Percentiles rank a stretch among this genome's conserved stretches.
phyloP scores from a whole-genome alignment of 2,113 vertebrate genomes.

The Corydoras sp. region DNA sequence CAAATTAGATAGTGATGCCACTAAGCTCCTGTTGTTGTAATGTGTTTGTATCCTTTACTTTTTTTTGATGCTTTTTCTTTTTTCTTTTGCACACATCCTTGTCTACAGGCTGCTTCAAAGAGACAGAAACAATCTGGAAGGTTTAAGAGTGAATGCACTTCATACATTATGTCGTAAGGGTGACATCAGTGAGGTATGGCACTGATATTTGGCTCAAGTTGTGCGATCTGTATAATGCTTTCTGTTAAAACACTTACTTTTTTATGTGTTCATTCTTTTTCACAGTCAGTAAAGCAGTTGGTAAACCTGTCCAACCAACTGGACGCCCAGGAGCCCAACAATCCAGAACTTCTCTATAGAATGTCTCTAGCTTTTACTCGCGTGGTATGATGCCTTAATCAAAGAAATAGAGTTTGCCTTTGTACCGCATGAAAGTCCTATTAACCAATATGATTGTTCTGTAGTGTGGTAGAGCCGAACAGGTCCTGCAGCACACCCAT shows the following conservation, averaged over 20 bases:
- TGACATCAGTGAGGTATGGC: slow-evolving; percentile 75
- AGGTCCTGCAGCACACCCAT: slow-evolving; percentile 80
- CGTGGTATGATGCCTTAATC: slow-evolving; percentile 68
- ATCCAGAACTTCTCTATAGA: slow-evolving; percentile 77
- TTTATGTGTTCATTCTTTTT: slow-evolving; percentile 23
- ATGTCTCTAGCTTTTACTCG: slow-evolving; percentile 87
- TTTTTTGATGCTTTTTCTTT: background rate
- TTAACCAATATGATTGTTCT: background rate
- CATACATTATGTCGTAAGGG: slow-evolving; percentile 87
- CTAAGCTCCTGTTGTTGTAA: no score
- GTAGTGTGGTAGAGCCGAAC: slow-evolving; percentile 86
- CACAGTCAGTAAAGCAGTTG: slow-evolving; percentile 77
- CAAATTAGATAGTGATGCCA: no score
- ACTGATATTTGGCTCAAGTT: background rate
- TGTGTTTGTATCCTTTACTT: no score
- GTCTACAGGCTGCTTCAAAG: slow-evolving; percentile 80
- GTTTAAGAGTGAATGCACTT: slow-evolving; percentile 80
- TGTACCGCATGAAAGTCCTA: no score
- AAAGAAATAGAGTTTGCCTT: no score
- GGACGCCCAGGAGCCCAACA: slow-evolving; percentile 77
- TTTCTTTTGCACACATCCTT: slow-evolving; percentile 39
- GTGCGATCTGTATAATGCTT: background rate
- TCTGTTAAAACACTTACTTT: background rate
- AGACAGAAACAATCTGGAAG: slow-evolving; percentile 84
- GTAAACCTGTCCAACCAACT: slow-evolving; percentile 74